Percentiles rank a stretch among this genome's conserved stretches.
phyloP scores from a whole-genome alignment of 2,797 vertebrate species.

The Taeniopygia guttata region DNA sequence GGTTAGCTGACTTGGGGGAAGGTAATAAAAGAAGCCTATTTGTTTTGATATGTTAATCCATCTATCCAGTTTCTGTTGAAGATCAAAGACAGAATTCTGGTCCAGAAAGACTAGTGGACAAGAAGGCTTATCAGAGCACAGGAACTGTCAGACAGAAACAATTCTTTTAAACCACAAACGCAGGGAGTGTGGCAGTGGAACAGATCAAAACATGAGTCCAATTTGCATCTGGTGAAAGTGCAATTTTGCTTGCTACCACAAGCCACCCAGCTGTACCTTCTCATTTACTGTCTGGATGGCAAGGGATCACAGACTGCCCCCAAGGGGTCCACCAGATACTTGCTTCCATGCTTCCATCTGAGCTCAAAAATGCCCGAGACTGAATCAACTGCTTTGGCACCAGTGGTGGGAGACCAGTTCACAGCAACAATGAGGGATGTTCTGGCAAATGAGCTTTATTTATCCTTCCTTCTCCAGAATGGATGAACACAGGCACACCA shows the following conservation, averaged over 20 bases:
- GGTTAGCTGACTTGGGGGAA: background rate
- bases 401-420: background rate
- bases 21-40: background rate
- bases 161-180: background rate
- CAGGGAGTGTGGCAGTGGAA: fast-evolving
- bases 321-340: background rate
- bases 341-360: fast-evolving
- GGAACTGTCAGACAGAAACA: background rate
- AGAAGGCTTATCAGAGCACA: background rate
- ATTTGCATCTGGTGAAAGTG: background rate
- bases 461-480: background rate
- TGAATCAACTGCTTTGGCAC: fast-evolving
- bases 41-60: background rate
- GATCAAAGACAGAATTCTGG: background rate
- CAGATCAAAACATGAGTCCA: background rate
- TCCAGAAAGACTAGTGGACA: background rate
- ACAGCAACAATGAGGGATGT: background rate
- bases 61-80: background rate
- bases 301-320: background rate
- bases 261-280: background rate
- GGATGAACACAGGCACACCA: background rate
- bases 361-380: background rate
- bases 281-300: background rate
- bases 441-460: background rate
- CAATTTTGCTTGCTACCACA: background rate